Conservation (phyloP, 2,113 vertebrate species). For the Takifugu flavidus region DNA sequence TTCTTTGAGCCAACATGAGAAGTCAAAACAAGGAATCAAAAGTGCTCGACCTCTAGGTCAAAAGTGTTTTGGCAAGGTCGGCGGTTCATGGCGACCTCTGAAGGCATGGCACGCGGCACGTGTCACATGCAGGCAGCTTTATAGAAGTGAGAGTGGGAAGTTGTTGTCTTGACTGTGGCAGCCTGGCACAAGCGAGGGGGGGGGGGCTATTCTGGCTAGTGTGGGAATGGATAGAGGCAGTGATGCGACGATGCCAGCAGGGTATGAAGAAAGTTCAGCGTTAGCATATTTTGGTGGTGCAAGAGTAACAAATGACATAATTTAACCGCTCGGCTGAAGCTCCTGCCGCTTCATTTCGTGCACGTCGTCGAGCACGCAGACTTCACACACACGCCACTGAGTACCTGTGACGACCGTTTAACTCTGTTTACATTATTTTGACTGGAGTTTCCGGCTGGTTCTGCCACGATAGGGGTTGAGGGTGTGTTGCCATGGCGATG, state of each 20-base stretch:
- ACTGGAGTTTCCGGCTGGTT: too few relatives aligned
- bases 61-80: constrained; percentile 33
- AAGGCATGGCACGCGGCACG: constrained; percentile 35
- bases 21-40: constrained; percentile 62
- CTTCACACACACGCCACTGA: too few relatives aligned
- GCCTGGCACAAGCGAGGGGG: constrained; percentile 46
- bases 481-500: too few relatives aligned
- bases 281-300: too few relatives aligned
- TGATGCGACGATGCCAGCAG: neutral
- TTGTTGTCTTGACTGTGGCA: constrained; percentile 57
- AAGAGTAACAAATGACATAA: too few relatives aligned
- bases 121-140: constrained; percentile 69
- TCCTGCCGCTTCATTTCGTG: too few relatives aligned
- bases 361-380: too few relatives aligned
- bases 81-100: constrained; percentile 62
- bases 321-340: too few relatives aligned
- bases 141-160: constrained; percentile 81
- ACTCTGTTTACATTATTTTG: too few relatives aligned
- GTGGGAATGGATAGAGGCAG: constrained; percentile 19
- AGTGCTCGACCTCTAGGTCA: constrained; percentile 35
- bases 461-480: too few relatives aligned
- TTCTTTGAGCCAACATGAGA: neutral
- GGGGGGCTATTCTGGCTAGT: neutral
- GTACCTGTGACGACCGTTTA: too few relatives aligned
- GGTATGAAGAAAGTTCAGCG: too few relatives aligned